Evolutionary conservation across 2,888 invertebrate genomes (phyloP).

Genomic region (Globia sparganii): DNA sequence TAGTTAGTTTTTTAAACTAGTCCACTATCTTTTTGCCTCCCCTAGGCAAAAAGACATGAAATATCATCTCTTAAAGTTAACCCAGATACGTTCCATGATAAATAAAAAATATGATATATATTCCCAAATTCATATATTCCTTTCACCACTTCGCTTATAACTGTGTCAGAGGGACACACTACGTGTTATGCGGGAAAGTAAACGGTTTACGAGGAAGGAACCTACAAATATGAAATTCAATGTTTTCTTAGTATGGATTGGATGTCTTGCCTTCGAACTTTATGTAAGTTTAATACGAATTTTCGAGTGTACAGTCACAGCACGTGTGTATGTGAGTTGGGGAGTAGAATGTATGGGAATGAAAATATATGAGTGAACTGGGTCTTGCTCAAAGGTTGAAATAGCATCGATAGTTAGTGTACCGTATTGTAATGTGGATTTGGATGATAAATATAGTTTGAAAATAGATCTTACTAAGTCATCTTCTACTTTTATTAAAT

Average conservation of each 20-base stretch:
- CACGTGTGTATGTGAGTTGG: conserved; percentile 45
- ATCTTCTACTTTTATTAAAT: no score
- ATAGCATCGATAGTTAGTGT: conserved; percentile 17
- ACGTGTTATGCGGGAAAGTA: conserved; percentile 74
- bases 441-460: not conserved
- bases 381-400: conserved; percentile 1
- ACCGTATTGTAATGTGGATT: not conserved
- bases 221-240: conserved; percentile 75
- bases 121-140: conserved; percentile 24
- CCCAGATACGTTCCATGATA: not conserved
- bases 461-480: not conserved
- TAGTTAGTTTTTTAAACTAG: not conserved
- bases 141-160: conserved; percentile 41
- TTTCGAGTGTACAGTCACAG: conserved; percentile 54
- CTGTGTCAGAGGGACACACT: conserved; percentile 41
- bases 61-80: not conserved
- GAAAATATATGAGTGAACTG: conserved; percentile 38
- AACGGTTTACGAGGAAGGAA: conserved; percentile 76
- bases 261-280: conserved; percentile 53
- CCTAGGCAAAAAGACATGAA: no score
- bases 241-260: conserved; percentile 68
- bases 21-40: no score
- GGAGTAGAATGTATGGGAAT: conserved; percentile 43
- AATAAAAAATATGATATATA: not conserved
- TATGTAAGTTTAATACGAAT: conserved; percentile 60